phyloP scores from a whole-genome alignment of 2,888 invertebrate genomes.

The Laspeyria flexula region DNA sequence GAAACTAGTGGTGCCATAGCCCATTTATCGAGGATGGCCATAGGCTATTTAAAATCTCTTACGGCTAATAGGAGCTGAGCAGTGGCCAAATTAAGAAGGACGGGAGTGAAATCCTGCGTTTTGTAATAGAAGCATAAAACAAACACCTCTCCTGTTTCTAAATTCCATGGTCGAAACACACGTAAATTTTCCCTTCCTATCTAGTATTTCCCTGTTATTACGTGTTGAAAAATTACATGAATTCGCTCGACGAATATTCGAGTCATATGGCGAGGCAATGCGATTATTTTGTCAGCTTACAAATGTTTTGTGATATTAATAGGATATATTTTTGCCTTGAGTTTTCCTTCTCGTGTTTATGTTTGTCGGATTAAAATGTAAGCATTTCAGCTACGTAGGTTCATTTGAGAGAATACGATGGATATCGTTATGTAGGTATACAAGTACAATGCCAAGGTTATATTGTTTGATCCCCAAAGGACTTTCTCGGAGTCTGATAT shows the following conservation, averaged over 20 bases:
- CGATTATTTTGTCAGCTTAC: conserved; percentile 11
- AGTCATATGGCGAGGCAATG: background rate
- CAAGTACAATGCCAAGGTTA: too few relatives aligned
- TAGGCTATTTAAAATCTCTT: too few relatives aligned
- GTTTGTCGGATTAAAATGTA: conserved; percentile 9
- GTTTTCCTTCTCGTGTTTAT: background rate
- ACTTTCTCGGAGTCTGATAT: too few relatives aligned
- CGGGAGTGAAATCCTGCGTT: too few relatives aligned
- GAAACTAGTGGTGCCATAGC: too few relatives aligned
- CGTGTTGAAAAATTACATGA: conserved; percentile 51
- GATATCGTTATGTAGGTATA: too few relatives aligned
- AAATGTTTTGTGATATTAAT: conserved; percentile 4
- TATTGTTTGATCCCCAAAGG: too few relatives aligned
- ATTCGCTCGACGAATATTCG: conserved; percentile 35
- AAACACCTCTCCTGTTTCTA: background rate
- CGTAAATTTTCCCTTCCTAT: conserved; percentile 35
- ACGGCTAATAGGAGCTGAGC: too few relatives aligned
- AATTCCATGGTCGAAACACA: conserved; percentile 8
- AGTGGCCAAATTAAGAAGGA: too few relatives aligned
- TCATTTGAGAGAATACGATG: background rate
- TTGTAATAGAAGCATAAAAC: background rate
- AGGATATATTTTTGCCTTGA: background rate
- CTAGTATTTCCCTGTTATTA: conserved; percentile 43
- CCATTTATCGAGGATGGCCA: too few relatives aligned
- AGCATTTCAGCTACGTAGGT: background rate